A percentile compares a stretch with the other conserved stretches of the same genome.
Conservation (phyloP, 2,888 invertebrate genomes). For the Bombylius discolor region DNA sequence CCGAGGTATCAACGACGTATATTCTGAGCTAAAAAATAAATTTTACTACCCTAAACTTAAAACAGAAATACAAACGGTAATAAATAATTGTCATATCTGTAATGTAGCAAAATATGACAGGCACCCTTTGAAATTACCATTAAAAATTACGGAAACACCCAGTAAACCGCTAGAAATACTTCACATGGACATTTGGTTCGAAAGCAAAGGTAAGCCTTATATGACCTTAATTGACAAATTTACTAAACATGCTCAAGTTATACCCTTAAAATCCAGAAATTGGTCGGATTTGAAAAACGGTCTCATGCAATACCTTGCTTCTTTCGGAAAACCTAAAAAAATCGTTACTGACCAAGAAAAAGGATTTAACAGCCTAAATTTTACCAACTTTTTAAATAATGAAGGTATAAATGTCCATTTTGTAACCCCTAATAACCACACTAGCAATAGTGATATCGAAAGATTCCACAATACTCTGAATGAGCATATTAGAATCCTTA, state of each 20-base stretch:
- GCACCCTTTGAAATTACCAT: not conserved
- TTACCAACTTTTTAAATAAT: too few species aligned
- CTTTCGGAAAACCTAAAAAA: slow-evolving; percentile 9
- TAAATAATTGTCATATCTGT: slow-evolving; percentile 8
- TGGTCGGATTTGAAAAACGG: slow-evolving; percentile 2
- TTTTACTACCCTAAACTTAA: slow-evolving; percentile 5
- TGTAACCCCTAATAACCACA: too few species aligned
- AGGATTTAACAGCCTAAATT: too few species aligned
- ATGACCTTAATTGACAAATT: slow-evolving; percentile 7
- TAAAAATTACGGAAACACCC: slow-evolving; percentile 5
- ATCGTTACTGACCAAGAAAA: not conserved
- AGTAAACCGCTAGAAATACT: slow-evolving; percentile 1
- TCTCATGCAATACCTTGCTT: slow-evolving; percentile 8
- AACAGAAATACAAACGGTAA: slow-evolving; percentile 1
- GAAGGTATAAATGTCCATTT: too few species aligned
- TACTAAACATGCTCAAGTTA: slow-evolving; percentile 5
- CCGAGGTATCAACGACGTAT: slow-evolving; percentile 4
- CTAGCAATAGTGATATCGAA: too few species aligned
- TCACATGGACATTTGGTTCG: slow-evolving; percentile 6
- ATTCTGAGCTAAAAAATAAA: slow-evolving; percentile 1
- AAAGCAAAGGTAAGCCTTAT: not conserved
- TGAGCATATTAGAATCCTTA: too few species aligned
- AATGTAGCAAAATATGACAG: slow-evolving; percentile 7
- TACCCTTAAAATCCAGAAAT: slow-evolving; percentile 2
- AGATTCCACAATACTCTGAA: too few species aligned